Percentiles rank a stretch among this genome's conserved stretches.
Evolutionary conservation across 2,888 invertebrate species (phyloP).

Genomic region (Nyleta sp.): DNA sequence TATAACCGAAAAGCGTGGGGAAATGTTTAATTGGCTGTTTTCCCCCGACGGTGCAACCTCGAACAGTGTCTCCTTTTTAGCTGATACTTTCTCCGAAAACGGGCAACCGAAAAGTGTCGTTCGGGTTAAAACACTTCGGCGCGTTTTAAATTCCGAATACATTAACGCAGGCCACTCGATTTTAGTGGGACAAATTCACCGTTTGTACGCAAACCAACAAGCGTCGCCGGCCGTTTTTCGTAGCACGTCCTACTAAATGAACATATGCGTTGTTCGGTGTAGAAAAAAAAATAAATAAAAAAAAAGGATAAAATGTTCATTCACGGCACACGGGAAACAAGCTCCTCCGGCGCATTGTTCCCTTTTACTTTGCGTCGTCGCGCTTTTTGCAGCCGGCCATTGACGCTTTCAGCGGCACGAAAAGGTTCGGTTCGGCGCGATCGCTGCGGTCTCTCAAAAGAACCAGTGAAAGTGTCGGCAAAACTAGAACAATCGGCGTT

Average conservation of each 20-base stretch:
- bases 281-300: too few relatives aligned
- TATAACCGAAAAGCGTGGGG: too few relatives aligned
- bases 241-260: conserved; percentile 35
- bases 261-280: conserved; percentile 26
- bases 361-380: conserved; percentile 22
- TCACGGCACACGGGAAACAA: neutral
- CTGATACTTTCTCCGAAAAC: conserved; percentile 47
- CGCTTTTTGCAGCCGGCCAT: neutral
- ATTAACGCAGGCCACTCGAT: conserved; percentile 20
- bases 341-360: neutral
- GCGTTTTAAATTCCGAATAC: conserved; percentile 26
- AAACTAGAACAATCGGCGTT: conserved; percentile 55
- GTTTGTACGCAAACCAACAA: conserved; percentile 37
- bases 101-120: conserved; percentile 4
- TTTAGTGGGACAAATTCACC: conserved; percentile 51
- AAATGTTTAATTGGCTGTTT: neutral
- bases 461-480: conserved; percentile 50
- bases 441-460: conserved; percentile 15
- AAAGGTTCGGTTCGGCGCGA: conserved; percentile 1
- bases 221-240: neutral
- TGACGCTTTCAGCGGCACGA: neutral
- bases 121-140: neutral
- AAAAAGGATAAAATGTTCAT: neutral
- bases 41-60: conserved; percentile 19
- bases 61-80: conserved; percentile 3